phyloP scores from a whole-genome alignment of 2,797 vertebrate genomes.

The Otolemur crassicaudatus region DNA sequence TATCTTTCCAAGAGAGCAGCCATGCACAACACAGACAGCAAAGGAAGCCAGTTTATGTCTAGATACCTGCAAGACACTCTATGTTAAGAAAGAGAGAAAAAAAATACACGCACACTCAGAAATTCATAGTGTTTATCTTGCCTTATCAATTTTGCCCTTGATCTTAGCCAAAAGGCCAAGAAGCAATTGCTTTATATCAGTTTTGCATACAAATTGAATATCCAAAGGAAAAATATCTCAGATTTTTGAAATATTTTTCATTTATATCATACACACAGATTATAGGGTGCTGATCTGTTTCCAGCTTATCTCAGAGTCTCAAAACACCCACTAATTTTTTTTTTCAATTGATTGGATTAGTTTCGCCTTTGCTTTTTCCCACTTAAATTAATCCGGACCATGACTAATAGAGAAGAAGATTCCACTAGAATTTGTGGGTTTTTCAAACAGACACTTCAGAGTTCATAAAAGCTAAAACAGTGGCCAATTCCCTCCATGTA shows the following conservation, averaged over 20 bases:
- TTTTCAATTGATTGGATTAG: background rate
- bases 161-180: no score
- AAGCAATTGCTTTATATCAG: background rate
- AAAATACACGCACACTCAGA: background rate
- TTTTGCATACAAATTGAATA: background rate
- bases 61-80: background rate
- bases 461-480: background rate
- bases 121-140: background rate
- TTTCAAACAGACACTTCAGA: background rate
- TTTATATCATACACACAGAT: background rate
- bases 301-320: background rate
- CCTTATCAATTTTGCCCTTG: background rate
- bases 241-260: background rate
- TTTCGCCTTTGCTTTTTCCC: constrained; percentile 35
- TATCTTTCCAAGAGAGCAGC: background rate
- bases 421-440: background rate
- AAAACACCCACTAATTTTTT: background rate
- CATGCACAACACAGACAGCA: background rate
- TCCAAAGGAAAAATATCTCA: background rate
- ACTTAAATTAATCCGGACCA: background rate
- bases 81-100: background rate
- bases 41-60: background rate
- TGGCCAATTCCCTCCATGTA: background rate
- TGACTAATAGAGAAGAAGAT: constrained; percentile 5
- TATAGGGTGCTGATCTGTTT: background rate